These are phyloP conservation scores for Thomomys bottae DNA, from an alignment of 2,113 vertebrate genomes.

Conservation along the genomic window DNA sequence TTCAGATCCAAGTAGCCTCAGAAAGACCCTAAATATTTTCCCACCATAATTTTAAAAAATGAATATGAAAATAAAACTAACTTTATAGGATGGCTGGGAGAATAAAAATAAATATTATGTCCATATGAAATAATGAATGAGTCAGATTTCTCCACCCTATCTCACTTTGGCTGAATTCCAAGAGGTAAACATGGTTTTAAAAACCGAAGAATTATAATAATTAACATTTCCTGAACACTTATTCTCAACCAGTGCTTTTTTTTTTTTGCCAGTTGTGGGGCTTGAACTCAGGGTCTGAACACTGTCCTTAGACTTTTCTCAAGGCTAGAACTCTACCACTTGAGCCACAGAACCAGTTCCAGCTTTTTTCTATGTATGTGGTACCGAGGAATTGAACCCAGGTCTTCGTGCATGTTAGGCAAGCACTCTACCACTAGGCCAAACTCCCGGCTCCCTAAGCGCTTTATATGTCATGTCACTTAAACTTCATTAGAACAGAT, in stretches of 20 bases:
- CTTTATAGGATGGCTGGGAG: background rate
- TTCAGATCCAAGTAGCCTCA: background rate
- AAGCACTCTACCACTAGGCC: no score
- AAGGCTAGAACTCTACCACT: no score
- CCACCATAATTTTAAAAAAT: conserved; percentile 19
- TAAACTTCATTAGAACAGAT: background rate
- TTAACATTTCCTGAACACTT: background rate
- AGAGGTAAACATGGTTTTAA: conserved; percentile 5
- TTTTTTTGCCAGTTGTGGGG: no score
- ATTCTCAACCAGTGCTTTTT: background rate
- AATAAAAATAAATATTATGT: background rate
- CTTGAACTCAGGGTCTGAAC: no score
- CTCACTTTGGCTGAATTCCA: background rate
- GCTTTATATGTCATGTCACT: background rate
- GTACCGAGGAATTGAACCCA: no score
- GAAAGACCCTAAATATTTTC: conserved; percentile 6
- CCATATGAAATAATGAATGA: background rate
- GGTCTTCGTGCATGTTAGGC: no score
- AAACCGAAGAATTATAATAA: background rate
- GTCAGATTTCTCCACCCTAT: background rate
- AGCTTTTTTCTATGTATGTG: no score
- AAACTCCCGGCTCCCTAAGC: background rate
- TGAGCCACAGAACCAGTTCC: no score
- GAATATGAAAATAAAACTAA: conserved; percentile 34
- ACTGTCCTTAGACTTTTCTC: no score